Conservation (phyloP, 2,888 invertebrate species). For the Ichneumon xanthorius region DNA sequence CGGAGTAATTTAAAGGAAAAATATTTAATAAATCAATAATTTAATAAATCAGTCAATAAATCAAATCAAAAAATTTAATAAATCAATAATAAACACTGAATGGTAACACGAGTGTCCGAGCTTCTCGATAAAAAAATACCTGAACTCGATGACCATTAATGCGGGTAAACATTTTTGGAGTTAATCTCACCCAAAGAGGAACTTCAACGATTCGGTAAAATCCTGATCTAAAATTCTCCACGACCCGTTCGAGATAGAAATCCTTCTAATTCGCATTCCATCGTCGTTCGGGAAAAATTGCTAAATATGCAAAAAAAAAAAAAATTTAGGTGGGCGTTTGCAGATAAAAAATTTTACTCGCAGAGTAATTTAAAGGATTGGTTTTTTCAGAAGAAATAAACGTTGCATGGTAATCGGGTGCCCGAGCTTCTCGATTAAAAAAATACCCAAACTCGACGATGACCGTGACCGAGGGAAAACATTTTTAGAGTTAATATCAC, state of each 20-base stretch:
- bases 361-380: not conserved
- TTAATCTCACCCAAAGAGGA: not conserved
- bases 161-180: conserved; percentile 8
- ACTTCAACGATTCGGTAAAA: not conserved
- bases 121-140: conserved; percentile 22
- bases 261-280: conserved; percentile 31
- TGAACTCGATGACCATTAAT: conserved; percentile 29
- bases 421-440: conserved; percentile 10
- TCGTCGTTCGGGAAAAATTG: not conserved
- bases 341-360: not conserved
- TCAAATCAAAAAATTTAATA: not conserved
- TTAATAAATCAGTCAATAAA: too few species aligned
- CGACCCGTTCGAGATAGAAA: not conserved
- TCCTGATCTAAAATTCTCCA: too few species aligned
- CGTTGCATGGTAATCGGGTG: not conserved
- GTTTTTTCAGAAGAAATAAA: not conserved
- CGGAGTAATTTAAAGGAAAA: not conserved
- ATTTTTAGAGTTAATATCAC: conserved; percentile 7
- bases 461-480: conserved; percentile 8
- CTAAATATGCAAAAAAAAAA: not conserved
- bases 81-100: conserved; percentile 27
- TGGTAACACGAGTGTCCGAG: not conserved
- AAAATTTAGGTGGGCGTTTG: not conserved
- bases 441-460: conserved; percentile 38
- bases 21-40: too few species aligned